Conservation (phyloP, 2,888 invertebrate genomes). For the Oscheius sp. region DNA sequence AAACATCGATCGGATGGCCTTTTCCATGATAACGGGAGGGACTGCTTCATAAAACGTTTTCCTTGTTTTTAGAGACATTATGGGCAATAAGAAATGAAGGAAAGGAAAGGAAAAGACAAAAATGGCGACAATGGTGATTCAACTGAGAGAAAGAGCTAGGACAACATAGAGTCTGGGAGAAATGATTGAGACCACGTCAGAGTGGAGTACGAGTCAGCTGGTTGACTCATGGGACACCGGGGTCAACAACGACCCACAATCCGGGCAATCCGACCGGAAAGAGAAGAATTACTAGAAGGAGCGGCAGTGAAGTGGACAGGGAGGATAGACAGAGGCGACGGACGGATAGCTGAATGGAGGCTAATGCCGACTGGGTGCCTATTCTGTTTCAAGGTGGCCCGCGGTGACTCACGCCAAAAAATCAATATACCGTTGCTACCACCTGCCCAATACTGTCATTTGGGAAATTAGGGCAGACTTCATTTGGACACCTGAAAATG, state of each 20-base stretch:
- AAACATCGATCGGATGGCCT: constrained; percentile 34
- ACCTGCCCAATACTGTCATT: constrained; percentile 18
- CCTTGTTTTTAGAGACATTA: neutral
- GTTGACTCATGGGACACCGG: constrained; percentile 19
- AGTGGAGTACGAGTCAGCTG: constrained; percentile 17
- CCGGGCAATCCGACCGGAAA: constrained; percentile 28
- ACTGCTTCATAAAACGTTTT: neutral
- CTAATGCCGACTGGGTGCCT: constrained; percentile 24
- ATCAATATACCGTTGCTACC: constrained; percentile 25
- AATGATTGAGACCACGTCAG: neutral
- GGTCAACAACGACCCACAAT: constrained; percentile 25
- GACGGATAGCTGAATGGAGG: constrained; percentile 16
- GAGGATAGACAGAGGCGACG: constrained; percentile 1
- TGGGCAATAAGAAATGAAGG: neutral
- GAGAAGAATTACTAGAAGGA: constrained; percentile 20
- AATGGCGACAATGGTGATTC: neutral
- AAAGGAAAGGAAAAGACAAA: neutral
- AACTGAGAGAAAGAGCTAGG: neutral
- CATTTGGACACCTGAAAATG: neutral
- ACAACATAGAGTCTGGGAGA: neutral
- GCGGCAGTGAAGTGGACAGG: neutral
- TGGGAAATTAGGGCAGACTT: neutral
- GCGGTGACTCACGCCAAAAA: constrained; percentile 9
- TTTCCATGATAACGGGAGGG: constrained; percentile 33
- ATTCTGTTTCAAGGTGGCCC: constrained; percentile 34